Percentiles rank a stretch among this genome's conserved stretches.
phyloP scores from a whole-genome alignment of 2,888 invertebrate species.

The Dysmachus trigonus region DNA sequence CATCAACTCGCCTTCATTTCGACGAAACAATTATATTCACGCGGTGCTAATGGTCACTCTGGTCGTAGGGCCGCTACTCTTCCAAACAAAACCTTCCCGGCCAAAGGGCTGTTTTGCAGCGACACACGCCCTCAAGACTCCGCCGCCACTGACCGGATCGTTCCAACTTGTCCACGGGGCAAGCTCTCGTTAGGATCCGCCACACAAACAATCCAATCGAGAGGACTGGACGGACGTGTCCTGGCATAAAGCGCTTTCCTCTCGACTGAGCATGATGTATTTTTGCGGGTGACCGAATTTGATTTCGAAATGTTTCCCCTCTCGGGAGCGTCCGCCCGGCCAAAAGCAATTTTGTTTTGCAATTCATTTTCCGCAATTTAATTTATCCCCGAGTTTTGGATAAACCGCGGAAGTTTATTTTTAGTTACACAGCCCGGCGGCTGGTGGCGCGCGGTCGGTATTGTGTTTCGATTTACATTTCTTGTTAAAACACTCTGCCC shows the following conservation, averaged over 20 bases:
- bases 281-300: not conserved
- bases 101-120: not conserved
- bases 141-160: not conserved
- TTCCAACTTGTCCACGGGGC: not conserved
- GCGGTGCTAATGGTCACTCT: not conserved
- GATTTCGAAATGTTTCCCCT: not conserved
- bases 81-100: not conserved
- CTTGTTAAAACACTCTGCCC: not conserved
- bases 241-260: not conserved
- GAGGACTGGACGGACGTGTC: not conserved
- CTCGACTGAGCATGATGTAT: not conserved
- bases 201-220: not conserved
- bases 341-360: not conserved
- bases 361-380: not conserved
- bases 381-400: not conserved
- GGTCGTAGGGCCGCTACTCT: not conserved
- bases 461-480: not conserved
- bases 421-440: not conserved
- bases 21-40: slow-evolving; percentile 5
- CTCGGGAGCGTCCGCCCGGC: not conserved
- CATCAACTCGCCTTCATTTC: not conserved
- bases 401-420: not conserved
- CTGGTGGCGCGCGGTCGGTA: not conserved
- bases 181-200: not conserved
- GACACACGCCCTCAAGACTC: not conserved